Conservation (phyloP, 2,113 vertebrate species). For the Neoarius graeffei region DNA sequence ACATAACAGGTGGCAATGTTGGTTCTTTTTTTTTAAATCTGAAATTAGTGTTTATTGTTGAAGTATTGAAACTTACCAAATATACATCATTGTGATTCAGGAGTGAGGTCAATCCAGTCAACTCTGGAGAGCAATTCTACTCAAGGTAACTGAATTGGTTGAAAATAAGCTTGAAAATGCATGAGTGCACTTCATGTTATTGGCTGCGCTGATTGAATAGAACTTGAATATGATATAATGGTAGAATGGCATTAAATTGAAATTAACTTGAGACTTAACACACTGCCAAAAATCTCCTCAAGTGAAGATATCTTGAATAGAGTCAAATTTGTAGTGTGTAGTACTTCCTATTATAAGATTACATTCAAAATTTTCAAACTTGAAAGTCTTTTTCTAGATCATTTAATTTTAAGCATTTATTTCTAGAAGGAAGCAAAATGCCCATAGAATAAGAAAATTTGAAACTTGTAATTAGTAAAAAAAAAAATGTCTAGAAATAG, state of each 20-base stretch:
- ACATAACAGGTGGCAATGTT: conserved; percentile 12
- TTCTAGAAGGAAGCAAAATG: not conserved
- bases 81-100: not conserved
- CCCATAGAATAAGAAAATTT: not conserved
- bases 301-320: not conserved
- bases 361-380: not conserved
- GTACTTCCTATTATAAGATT: not conserved
- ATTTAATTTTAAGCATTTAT: not conserved
- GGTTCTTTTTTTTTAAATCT: not conserved
- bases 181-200: not conserved
- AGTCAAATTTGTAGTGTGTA: not conserved
- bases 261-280: not conserved
- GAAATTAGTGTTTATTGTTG: not conserved
- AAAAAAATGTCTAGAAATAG: too few relatives aligned
- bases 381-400: not conserved
- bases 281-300: not conserved
- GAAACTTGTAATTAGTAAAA: not conserved
- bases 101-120: not conserved
- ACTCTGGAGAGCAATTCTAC: not conserved
- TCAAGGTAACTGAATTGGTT: not conserved
- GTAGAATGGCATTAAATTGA: not conserved
- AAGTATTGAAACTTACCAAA: not conserved
- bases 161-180: not conserved
- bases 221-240: not conserved
- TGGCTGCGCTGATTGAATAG: not conserved